These are phyloP conservation scores for Schizopygopsis pylzovi DNA, from an alignment of 2,797 vertebrate species.

Conservation along the genomic window DNA sequence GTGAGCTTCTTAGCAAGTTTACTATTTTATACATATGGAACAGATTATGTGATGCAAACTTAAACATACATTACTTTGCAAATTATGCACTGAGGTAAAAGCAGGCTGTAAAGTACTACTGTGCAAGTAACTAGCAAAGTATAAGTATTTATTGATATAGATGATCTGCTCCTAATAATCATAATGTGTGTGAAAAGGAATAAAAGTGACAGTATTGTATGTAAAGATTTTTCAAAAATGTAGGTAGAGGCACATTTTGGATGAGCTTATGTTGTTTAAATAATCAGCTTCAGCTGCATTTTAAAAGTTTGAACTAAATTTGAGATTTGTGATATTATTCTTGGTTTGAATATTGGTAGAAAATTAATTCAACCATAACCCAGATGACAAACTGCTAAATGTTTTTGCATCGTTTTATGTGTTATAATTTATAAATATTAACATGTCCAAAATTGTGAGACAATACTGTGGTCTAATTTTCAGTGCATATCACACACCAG, in stretches of 20 bases:
- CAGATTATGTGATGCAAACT: neutral
- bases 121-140: neutral
- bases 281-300: neutral
- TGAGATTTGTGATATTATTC: neutral
- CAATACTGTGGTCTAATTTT: neutral
- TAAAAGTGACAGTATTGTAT: neutral
- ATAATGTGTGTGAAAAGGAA: neutral
- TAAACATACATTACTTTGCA: neutral
- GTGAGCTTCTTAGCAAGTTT: neutral
- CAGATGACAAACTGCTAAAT: neutral
- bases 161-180: neutral
- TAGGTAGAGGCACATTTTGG: neutral
- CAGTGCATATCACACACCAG: neutral
- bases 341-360: neutral
- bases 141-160: neutral
- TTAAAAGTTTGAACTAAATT: neutral
- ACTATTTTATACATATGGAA: neutral
- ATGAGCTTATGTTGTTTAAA: neutral
- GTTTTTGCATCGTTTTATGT: neutral
- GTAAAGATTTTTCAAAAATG: neutral
- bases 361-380: neutral
- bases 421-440: slow-evolving; percentile 13
- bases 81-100: neutral
- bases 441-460: neutral
- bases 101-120: neutral